A percentile compares a stretch with the other conserved stretches of the same genome.
Conservation (phyloP, 2,113 vertebrate genomes). For the Platanista minor region DNA sequence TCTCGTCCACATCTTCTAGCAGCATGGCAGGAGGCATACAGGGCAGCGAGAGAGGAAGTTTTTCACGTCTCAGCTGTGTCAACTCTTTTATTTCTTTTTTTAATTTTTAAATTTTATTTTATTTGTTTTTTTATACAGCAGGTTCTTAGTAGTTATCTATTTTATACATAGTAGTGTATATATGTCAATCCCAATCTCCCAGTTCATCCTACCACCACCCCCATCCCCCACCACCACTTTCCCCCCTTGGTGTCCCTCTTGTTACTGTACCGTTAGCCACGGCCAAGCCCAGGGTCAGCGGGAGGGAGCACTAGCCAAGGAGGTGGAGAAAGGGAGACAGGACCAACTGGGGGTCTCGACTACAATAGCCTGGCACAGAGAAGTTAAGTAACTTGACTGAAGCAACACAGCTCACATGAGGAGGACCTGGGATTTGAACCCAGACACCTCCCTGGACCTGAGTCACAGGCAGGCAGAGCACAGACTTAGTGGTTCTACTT, state of each 20-base stretch:
- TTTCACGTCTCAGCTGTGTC: background rate
- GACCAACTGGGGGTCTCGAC: rapidly evolving
- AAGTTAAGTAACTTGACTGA: rapidly evolving
- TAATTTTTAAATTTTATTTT: too few species aligned
- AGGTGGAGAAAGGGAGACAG: background rate
- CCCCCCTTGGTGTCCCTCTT: too few species aligned
- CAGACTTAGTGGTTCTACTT: rapidly evolving
- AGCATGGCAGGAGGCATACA: background rate
- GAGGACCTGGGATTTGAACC: background rate
- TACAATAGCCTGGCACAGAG: rapidly evolving
- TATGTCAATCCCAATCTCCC: too few species aligned
- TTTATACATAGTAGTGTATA: too few species aligned
- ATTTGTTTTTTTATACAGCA: too few species aligned
- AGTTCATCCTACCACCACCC: too few species aligned
- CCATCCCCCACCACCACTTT: too few species aligned
- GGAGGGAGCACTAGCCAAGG: background rate
- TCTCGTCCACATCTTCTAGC: background rate
- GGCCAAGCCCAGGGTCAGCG: rapidly evolving
- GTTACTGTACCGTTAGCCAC: rapidly evolving
- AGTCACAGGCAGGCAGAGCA: background rate
- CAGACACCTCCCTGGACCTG: too few species aligned
- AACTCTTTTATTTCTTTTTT: too few species aligned
- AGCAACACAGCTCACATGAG: background rate
- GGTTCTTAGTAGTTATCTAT: too few species aligned
- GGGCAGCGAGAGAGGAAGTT: rapidly evolving